Evolutionary conservation across 1,140 invertebrate species (phyloP).

Genomic region (Muscidifurax raptorellus): DNA sequence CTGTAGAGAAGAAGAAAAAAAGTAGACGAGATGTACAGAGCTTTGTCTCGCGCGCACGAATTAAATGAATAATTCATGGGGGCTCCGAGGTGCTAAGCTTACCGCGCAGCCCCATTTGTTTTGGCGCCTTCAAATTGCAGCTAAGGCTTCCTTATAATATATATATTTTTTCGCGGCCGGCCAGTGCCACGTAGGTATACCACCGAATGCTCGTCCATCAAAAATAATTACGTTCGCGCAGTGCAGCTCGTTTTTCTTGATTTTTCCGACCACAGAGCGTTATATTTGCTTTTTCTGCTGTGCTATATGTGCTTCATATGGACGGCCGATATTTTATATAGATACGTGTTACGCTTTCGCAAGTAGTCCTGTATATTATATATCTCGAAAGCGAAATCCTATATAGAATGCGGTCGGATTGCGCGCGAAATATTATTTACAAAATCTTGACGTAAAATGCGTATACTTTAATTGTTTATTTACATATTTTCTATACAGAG

Average conservation of each 20-base stretch:
- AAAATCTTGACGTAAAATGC: neutral
- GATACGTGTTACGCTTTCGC: neutral
- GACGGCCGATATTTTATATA: neutral
- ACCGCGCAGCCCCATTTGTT: conserved; percentile 61
- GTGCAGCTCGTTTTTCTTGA: conserved; percentile 2
- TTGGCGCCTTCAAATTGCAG: conserved; percentile 61
- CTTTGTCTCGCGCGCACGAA: conserved; percentile 58
- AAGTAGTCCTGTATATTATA: neutral
- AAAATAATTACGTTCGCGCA: conserved; percentile 16
- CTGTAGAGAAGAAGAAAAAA: conserved; percentile 42
- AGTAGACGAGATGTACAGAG: conserved; percentile 20
- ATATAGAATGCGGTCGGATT: too few species aligned
- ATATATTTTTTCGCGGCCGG: neutral
- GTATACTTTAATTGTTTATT: neutral
- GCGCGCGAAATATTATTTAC: neutral
- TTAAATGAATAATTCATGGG: conserved; percentile 72
- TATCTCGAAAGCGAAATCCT: neutral
- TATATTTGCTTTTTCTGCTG: neutral
- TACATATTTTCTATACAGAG: neutral
- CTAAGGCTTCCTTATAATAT: neutral
- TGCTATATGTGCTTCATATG: neutral
- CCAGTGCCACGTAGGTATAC: neutral
- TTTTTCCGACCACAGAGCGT: neutral
- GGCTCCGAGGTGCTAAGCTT: conserved; percentile 60
- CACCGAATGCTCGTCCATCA: neutral